Conservation (phyloP, 2,113 vertebrate genomes). For the Terrapene triunguis region DNA sequence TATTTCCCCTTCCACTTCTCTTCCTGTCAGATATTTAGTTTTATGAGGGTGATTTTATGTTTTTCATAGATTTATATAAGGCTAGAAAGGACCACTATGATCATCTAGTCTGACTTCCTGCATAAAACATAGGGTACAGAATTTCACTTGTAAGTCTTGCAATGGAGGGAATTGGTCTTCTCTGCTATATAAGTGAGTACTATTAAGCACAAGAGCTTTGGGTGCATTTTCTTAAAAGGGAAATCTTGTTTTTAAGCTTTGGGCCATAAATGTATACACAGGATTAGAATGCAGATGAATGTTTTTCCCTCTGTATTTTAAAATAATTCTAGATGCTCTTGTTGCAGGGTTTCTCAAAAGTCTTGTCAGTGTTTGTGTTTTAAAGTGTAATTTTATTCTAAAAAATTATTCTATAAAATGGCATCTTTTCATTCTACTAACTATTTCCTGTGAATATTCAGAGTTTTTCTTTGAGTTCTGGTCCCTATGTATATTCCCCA, state of each 20-base stretch:
- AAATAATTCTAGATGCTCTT: not conserved
- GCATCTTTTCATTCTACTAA: not conserved
- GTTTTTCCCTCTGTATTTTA: not conserved
- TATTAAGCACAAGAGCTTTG: not conserved
- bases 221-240: not conserved
- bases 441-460: not conserved
- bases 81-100: not conserved
- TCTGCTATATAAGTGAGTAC: not conserved
- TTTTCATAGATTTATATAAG: not conserved
- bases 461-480: not conserved
- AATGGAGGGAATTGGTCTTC: not conserved
- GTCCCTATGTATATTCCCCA: no score
- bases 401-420: not conserved
- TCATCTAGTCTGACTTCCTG: not conserved
- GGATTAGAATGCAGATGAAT: not conserved
- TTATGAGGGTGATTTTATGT: not conserved
- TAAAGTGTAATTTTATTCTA: not conserved
- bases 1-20: not conserved
- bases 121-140: not conserved
- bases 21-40: not conserved
- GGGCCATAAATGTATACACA: not conserved
- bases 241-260: not conserved
- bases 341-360: not conserved
- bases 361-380: not conserved
- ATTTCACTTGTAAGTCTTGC: not conserved